Percentiles rank a stretch among this genome's conserved stretches.
Evolutionary conservation across 2,797 vertebrate genomes (phyloP).

Genomic region (Pseudochirops cupreus): DNA sequence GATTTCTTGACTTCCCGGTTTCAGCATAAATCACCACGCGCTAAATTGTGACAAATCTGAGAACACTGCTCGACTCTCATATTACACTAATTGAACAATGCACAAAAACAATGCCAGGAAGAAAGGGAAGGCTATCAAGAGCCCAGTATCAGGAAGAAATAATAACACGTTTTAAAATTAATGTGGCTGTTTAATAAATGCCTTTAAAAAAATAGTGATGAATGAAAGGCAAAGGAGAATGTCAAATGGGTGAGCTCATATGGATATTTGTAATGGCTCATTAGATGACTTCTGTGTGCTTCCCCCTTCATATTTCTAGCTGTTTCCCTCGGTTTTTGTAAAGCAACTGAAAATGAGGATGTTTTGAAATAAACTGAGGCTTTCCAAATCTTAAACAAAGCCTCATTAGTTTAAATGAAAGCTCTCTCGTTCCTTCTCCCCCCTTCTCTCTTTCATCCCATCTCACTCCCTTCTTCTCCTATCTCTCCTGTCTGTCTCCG

Average conservation of each 20-base stretch:
- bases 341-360: constrained; percentile 60
- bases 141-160: constrained; percentile 56
- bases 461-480: neutral
- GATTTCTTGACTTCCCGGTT: constrained; percentile 46
- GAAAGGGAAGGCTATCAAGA: constrained; percentile 62
- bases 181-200: constrained; percentile 71
- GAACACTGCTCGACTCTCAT: constrained; percentile 59
- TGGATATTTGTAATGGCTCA: constrained; percentile 61
- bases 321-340: constrained; percentile 42
- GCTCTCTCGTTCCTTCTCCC: constrained; percentile 26
- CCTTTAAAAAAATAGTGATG: constrained; percentile 45
- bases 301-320: constrained; percentile 31
- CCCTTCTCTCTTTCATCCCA: neutral
- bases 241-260: constrained; percentile 37
- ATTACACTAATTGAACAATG: constrained; percentile 67
- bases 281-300: constrained; percentile 70
- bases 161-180: constrained; percentile 68
- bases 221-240: constrained; percentile 57
- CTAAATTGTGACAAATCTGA: constrained; percentile 70
- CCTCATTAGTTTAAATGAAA: constrained; percentile 41
- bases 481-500: neutral
- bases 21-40: constrained; percentile 65
- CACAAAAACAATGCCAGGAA: constrained; percentile 73
- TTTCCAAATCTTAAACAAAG: constrained; percentile 17
- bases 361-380: constrained; percentile 59